Base-by-base conservation (phyloP, 2,888 invertebrate genomes). In the Eretmocerus hayati region DNA sequence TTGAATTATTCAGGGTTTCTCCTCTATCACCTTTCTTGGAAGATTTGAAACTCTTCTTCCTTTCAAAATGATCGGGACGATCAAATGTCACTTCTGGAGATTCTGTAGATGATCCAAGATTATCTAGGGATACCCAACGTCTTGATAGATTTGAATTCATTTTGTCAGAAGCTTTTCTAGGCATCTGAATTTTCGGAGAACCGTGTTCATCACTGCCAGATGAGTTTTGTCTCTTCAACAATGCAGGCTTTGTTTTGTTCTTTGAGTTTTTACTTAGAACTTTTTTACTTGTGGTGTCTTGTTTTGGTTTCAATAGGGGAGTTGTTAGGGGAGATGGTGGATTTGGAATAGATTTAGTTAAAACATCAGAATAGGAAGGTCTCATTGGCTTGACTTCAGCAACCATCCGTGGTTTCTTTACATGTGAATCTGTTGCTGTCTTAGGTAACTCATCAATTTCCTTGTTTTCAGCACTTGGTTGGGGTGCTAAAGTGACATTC, bases 301-400 rank as follows among this genome's bases (percentile, higher is more conserved):
- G 52, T 63, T 73, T 71, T 18, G 66, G 61, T 58, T 74, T 75
- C 15, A 56, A 55, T 15, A 58, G 49, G 9, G 58, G 59, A 21
- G 59, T 56, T 6, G 65, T 65, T 23, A 65, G 59, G 36, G 72
- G 69, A 4, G 76, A 64, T 3, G 64, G 57, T 5, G 66, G 62
- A 22, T 66, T 58, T 2, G 74, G 76, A 8, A 74, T 75, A 6
- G 76, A 75, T 71, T 90, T 90, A 23, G 87, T 83, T 35, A 90
- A 66, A 6, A 90, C 87, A 73, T 88, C 89, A 0, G 90, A 90
- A 67, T 90, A 90, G 13, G 86, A 84, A 42, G 89, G 88, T 45
- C 89, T 78, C 88, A 89, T 89, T 0, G 89, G 89, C 62, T 87
- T 87, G 0, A 90, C 89, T 73, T 89, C 89, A 31, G 88, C 89